Conservation (phyloP, 1,140 invertebrate species). For the Drosophila parvula region DNA sequence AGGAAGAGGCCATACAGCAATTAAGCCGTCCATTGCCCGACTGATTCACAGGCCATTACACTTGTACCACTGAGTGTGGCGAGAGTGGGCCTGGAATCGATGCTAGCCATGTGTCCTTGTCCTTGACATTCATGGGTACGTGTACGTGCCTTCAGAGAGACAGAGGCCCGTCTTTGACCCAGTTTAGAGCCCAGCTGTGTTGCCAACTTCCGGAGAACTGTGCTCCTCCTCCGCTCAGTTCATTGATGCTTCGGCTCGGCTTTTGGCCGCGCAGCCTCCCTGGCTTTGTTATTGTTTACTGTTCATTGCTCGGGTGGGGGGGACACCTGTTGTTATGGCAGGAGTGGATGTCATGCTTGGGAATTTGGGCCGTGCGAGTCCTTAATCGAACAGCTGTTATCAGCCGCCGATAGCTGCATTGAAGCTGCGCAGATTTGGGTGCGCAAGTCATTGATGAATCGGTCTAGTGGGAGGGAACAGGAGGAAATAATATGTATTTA, state of each 20-base stretch:
- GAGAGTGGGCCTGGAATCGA: constrained; percentile 9
- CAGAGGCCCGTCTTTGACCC: constrained; percentile 56
- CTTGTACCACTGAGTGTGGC: not conserved
- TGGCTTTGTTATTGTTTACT: constrained; percentile 45
- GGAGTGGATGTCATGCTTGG: constrained; percentile 20
- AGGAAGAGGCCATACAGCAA: constrained; percentile 4
- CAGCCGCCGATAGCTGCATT: constrained; percentile 15
- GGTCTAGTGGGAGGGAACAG: not conserved
- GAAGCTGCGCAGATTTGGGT: constrained; percentile 52
- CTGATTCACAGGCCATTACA: constrained; percentile 14
- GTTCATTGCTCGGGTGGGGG: not conserved
- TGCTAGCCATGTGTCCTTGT: constrained; percentile 44
- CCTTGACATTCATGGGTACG: constrained; percentile 56
- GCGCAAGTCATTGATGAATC: constrained; percentile 73
- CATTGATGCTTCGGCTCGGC: constrained; percentile 19
- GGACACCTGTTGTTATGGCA: constrained; percentile 52
- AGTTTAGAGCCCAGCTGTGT: constrained; percentile 58
- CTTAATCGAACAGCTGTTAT: constrained; percentile 52
- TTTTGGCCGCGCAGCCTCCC: constrained; percentile 67
- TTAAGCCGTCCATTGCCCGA: constrained; percentile 3
- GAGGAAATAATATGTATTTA: constrained; percentile 6
- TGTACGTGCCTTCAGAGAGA: constrained; percentile 25
- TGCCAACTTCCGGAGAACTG: constrained; percentile 31
- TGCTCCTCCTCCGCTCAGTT: not conserved
- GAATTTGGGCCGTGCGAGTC: constrained; percentile 22